These are phyloP conservation scores for Pogonognathellus flavescens DNA, from an alignment of 1,140 invertebrate genomes.

Conservation along the genomic window DNA sequence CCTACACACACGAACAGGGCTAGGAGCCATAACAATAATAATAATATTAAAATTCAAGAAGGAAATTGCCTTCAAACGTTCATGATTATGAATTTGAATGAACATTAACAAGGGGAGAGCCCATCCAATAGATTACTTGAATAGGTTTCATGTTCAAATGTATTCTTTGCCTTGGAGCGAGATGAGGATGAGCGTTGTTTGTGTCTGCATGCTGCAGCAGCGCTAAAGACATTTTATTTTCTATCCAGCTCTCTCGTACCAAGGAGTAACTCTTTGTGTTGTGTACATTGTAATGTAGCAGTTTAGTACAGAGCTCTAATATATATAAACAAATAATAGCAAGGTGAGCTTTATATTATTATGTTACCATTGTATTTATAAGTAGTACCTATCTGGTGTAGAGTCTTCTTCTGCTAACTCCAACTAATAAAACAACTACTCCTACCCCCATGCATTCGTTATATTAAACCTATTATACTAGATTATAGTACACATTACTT, in stretches of 20 bases:
- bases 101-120: constrained; percentile 51
- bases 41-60: constrained; percentile 53
- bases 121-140: constrained; percentile 48
- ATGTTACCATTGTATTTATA: too few species aligned
- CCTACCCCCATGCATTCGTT: too few species aligned
- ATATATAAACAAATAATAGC: too few species aligned
- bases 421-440: too few species aligned
- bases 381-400: too few species aligned
- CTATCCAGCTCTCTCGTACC: too few species aligned
- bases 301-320: too few species aligned
- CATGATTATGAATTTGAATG: constrained; percentile 54
- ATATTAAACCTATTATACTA: too few species aligned
- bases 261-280: background rate
- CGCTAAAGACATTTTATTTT: background rate
- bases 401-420: too few species aligned
- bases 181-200: constrained; percentile 23
- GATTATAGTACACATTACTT: background rate
- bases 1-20: constrained; percentile 14
- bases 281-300: background rate
- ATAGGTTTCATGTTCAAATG: constrained; percentile 46
- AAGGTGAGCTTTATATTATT: too few species aligned
- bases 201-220: background rate
- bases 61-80: constrained; percentile 50
- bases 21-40: constrained; percentile 50
- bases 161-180: constrained; percentile 43